These are phyloP conservation scores for Zophobas morio DNA, from an alignment of 1,140 invertebrate species.

Conservation along the genomic window DNA sequence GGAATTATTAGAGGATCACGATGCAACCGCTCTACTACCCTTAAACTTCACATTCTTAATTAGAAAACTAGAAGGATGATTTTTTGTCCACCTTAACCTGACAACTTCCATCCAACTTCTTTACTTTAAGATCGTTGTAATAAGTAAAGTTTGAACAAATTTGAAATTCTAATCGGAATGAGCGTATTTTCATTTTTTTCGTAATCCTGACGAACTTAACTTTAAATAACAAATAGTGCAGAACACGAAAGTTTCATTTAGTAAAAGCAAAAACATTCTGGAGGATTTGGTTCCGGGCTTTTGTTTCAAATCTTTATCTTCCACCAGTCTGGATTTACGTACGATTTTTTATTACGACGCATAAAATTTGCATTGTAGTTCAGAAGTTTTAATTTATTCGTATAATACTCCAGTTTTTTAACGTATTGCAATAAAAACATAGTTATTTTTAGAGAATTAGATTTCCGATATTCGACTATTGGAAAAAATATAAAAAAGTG, in stretches of 20 bases:
- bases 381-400: no score
- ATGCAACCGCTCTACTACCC: no score
- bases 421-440: no score
- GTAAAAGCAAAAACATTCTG: not conserved
- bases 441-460: not conserved
- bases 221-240: constrained; percentile 3
- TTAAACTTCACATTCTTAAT: not conserved
- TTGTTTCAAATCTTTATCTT: not conserved
- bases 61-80: not conserved
- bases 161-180: constrained; percentile 11
- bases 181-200: not conserved
- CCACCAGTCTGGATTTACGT: not conserved
- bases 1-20: not conserved
- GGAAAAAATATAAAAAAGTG: not conserved
- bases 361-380: not conserved
- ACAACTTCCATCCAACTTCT: not conserved
- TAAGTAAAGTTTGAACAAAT: not conserved
- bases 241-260: not conserved
- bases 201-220: not conserved
- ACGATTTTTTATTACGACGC: not conserved
- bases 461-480: not conserved
- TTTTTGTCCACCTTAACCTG: not conserved
- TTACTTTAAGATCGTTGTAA: not conserved
- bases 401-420: no score
- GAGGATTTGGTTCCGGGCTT: not conserved